A percentile compares a stretch with the other conserved stretches of the same genome.
These are phyloP conservation scores for Heteromormyrus szaboi DNA, from an alignment of 2,797 vertebrate genomes.

Conservation along the genomic window DNA sequence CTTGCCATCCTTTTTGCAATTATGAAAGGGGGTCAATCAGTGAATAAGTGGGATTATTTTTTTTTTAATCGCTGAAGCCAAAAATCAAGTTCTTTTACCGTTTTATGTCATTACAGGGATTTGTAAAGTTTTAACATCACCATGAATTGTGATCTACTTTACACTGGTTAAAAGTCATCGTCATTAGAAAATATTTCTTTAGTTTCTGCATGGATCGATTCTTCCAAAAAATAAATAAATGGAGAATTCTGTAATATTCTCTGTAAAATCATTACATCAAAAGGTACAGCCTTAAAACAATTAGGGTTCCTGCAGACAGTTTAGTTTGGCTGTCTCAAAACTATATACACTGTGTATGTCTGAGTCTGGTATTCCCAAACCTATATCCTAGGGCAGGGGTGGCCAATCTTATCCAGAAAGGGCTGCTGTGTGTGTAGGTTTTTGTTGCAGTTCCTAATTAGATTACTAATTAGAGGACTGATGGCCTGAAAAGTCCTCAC, in stretches of 20 bases:
- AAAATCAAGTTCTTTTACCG: neutral
- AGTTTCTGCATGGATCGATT: neutral
- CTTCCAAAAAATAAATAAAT: neutral
- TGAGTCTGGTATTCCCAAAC: neutral
- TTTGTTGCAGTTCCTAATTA: neutral
- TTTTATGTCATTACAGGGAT: neutral
- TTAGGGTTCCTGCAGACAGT: neutral
- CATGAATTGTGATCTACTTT: neutral
- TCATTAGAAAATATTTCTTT: neutral
- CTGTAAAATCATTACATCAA: neutral
- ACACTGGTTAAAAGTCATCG: neutral
- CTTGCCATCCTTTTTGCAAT: neutral
- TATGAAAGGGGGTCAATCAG: neutral
- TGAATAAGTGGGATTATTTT: neutral
- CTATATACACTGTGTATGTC: neutral
- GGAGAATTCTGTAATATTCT: neutral
- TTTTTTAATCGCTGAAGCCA: neutral
- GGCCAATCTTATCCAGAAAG: neutral
- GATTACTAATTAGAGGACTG: neutral
- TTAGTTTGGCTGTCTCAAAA: neutral
- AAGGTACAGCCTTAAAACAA: neutral
- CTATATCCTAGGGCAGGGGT: neutral
- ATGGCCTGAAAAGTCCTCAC: neutral
- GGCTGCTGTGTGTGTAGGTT: neutral
- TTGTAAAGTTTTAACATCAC: neutral